Evolutionary conservation across 2,797 vertebrate genomes (phyloP).

Genomic region (Halcyon leucocephala): DNA sequence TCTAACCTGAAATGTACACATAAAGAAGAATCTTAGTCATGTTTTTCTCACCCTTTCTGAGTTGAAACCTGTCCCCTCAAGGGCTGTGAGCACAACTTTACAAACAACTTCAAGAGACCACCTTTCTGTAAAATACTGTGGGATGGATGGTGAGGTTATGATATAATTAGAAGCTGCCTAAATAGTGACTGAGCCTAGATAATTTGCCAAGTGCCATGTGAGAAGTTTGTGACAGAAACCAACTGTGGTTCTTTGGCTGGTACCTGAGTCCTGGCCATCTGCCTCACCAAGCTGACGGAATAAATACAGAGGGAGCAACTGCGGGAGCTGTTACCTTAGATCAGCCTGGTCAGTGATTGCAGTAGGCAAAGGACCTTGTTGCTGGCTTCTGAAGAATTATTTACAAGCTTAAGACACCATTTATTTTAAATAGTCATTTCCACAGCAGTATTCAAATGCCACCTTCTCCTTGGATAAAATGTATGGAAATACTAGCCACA

Average conservation of each 20-base stretch:
- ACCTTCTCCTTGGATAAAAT: not conserved
- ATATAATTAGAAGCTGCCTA: constrained; percentile 1
- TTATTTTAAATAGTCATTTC: not conserved
- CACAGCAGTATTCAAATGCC: not conserved
- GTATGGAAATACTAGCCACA: not conserved
- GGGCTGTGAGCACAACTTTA: not conserved
- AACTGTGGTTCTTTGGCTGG: constrained; percentile 23
- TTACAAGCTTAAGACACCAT: not conserved
- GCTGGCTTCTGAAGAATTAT: not conserved
- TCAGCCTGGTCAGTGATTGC: not conserved
- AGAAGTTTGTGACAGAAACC: constrained; percentile 16
- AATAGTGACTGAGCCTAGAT: not conserved
- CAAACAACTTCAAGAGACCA: not conserved
- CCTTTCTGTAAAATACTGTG: not conserved
- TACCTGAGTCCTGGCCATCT: not conserved
- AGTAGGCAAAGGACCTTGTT: not conserved
- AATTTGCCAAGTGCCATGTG: not conserved
- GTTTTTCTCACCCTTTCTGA: not conserved
- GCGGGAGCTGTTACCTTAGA: not conserved
- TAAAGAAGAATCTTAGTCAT: not conserved
- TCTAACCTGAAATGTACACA: not conserved
- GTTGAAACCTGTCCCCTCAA: not conserved
- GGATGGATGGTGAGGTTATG: not conserved
- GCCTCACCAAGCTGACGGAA: not conserved
- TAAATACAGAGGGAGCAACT: not conserved